Evolutionary conservation across 2,797 vertebrate species (phyloP).

Genomic region (Coregonus ussuriensis): DNA sequence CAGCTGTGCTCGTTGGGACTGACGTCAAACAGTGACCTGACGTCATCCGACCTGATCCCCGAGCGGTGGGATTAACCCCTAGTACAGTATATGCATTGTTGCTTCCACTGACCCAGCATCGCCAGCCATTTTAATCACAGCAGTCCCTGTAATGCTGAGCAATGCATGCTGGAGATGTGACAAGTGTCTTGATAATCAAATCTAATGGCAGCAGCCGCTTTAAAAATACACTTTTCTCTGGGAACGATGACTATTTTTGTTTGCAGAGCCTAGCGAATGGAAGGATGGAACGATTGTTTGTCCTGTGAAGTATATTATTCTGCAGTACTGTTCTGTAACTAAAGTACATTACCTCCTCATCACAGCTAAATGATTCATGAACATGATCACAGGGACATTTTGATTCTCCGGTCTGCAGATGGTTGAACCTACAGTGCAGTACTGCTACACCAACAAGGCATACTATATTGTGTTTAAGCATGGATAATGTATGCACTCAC

Average conservation of each 20-base stretch:
- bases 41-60: neutral
- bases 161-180: neutral
- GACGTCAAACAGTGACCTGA: conserved; percentile 1
- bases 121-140: neutral
- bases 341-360: neutral
- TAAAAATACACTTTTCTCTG: neutral
- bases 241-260: conserved; percentile 4
- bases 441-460: neutral
- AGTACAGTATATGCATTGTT: neutral
- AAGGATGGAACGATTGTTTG: neutral
- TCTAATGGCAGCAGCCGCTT: neutral
- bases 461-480: neutral
- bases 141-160: conserved; percentile 4
- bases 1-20: neutral
- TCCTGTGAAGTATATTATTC: neutral
- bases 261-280: neutral
- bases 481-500: neutral
- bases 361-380: neutral
- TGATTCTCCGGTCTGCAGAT: neutral
- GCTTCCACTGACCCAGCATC: neutral
- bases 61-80: neutral
- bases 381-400: neutral
- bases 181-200: neutral
- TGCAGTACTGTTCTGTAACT: neutral
- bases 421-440: neutral